Base-by-base conservation (phyloP, 2,113 vertebrate genomes). In the Nansenia antarctica region DNA sequence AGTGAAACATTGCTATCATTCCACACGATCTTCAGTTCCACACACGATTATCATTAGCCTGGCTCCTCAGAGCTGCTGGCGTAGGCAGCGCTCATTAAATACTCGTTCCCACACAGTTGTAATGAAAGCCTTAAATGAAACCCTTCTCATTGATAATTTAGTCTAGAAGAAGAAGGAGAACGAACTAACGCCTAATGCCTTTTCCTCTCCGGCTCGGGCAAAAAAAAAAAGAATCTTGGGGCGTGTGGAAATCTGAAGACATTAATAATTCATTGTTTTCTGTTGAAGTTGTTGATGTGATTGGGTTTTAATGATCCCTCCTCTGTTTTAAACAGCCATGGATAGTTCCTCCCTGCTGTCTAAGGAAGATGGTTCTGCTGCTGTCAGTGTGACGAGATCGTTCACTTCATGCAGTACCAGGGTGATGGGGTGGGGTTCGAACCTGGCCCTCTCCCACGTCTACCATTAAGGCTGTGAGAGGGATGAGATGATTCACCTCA, bases 121-220 rank as follows among this genome's bases (percentile, higher is more conserved):
- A 68, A 71, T 71, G 68, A 62, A 53, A 53, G 42, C 30, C 52
- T 62, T 62, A 37, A 62, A 70, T 62, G 34, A 71, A 60, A 62
- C 30, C 55, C 55, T 52, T 22, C 49, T 63, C 69, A 62, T 64
- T 32, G 49, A 62, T 71, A 63, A 71, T 71, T 71, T n/a, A 62
- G n/a, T n/a, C n/a, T n/a, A n/a, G n/a, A n/a, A n/a, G n/a, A n/a
- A n/a, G n/a, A n/a, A n/a, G n/a, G 49, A 71, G 61, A 29, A 53
- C 49, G n/a, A n/a, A n/a, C n/a, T n/a, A n/a, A n/a, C n/a, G n/a
- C n/a, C 0, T n/a, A 64, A 64, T 35, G 32, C 34, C 22, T 27
- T 11, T 35, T 22, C 34, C 22, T 27, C 11, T 24, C 22, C 20
- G 47, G 26, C 30, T 20, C 11, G 4, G n/a, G 69, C 54, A 37